A percentile compares a stretch with the other conserved stretches of the same genome.
phyloP scores from a whole-genome alignment of 2,113 vertebrate genomes.

The Grus americana region DNA sequence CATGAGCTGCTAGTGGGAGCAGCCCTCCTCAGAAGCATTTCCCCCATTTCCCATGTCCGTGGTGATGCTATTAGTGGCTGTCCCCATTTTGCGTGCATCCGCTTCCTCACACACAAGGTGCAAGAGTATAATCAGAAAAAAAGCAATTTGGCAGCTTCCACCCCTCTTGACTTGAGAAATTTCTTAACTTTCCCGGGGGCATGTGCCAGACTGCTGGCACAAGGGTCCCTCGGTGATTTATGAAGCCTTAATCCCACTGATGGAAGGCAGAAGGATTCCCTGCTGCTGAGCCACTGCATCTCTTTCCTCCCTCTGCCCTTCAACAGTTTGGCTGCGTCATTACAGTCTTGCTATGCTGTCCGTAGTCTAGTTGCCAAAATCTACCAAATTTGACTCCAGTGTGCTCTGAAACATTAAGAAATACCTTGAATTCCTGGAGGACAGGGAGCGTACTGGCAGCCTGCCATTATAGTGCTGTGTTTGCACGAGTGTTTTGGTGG shows the following conservation, averaged over 20 bases:
- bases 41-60: neutral
- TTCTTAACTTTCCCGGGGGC: neutral
- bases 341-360: neutral
- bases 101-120: neutral
- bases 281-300: neutral
- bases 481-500: neutral
- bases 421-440: neutral
- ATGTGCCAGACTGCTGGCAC: neutral
- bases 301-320: neutral
- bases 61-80: neutral
- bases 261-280: neutral
- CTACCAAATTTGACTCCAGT: neutral
- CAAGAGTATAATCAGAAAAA: neutral
- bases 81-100: neutral
- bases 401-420: neutral
- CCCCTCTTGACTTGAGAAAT: neutral
- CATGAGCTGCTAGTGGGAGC: fast-evolving
- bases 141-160: neutral
- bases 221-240: neutral
- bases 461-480: neutral
- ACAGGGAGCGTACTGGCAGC: neutral
- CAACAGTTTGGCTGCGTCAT: fast-evolving
- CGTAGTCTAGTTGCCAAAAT: fast-evolving
- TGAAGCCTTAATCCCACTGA: neutral
- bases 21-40: neutral